phyloP scores from a whole-genome alignment of 2,888 invertebrate genomes.

The Monoplex corrugatus region DNA sequence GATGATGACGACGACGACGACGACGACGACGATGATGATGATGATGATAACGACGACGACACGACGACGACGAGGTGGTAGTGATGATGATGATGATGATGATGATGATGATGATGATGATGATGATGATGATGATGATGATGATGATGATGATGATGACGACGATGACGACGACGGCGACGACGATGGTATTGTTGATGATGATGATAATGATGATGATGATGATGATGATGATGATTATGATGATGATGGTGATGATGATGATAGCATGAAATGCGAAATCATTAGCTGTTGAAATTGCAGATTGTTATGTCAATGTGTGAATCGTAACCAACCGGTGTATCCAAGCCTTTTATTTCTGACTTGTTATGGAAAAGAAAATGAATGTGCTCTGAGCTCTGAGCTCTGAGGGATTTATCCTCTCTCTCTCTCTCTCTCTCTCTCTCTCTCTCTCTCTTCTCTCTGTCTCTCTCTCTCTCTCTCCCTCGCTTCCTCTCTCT shows the following conservation, averaged over 20 bases:
- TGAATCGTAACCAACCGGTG: too few relatives aligned
- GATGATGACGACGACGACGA: neutral
- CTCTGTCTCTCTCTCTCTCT: too few relatives aligned
- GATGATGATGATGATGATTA: too few relatives aligned
- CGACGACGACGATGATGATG: neutral
- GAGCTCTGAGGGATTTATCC: too few relatives aligned
- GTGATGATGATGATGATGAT: neutral
- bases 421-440: too few relatives aligned
- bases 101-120: neutral
- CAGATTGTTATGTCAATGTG: neutral
- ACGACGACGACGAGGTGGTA: neutral
- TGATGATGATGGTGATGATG: too few relatives aligned
- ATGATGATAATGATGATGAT: too few relatives aligned
- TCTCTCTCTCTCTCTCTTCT: too few relatives aligned
- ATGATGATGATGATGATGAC: neutral
- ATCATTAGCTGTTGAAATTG: neutral
- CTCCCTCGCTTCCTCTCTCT: too few relatives aligned
- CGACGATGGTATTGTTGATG: conserved; percentile 62
- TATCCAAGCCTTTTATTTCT: too few relatives aligned
- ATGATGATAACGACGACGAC: neutral
- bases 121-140: conserved; percentile 13
- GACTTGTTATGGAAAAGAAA: too few relatives aligned
- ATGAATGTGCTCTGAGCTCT: too few relatives aligned
- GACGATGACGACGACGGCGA: conserved; percentile 62
- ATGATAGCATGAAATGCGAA: neutral